phyloP scores from a whole-genome alignment of 2,113 vertebrate genomes.

The Hyperopisus bebe region DNA sequence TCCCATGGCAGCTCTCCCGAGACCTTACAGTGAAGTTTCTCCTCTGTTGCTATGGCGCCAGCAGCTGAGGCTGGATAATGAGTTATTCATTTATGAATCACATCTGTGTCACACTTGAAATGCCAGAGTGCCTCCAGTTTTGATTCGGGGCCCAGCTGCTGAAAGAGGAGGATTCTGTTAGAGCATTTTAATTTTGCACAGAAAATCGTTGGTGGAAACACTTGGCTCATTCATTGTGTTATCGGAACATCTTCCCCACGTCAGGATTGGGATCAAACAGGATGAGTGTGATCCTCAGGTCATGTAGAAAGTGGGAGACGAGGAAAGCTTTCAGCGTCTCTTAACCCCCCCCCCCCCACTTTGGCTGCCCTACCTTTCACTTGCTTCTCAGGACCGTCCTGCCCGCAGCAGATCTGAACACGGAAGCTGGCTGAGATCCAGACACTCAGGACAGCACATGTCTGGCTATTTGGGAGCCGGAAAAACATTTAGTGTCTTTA shows the following conservation, averaged over 20 bases:
- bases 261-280: not conserved
- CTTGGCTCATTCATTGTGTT: not conserved
- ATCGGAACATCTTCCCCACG: not conserved
- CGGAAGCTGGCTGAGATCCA: not conserved
- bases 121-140: constrained; percentile 4
- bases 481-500: not conserved
- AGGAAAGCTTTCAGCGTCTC: not conserved
- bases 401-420: not conserved
- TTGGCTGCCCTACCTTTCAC: not conserved
- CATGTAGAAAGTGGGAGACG: not conserved
- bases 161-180: not conserved
- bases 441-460: not conserved
- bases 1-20: not conserved
- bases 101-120: constrained; percentile 9
- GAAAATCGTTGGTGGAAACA: not conserved
- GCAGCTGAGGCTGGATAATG: constrained; percentile 17
- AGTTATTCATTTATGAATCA: constrained; percentile 32
- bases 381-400: not conserved
- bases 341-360: not conserved
- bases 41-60: constrained; percentile 11
- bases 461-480: not conserved
- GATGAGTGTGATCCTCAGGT: not conserved
- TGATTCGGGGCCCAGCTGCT: not conserved
- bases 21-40: not conserved
- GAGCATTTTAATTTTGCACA: not conserved